Base-by-base conservation (phyloP, 92 coral and sea anemone species). In the Montipora capitata region DNA sequence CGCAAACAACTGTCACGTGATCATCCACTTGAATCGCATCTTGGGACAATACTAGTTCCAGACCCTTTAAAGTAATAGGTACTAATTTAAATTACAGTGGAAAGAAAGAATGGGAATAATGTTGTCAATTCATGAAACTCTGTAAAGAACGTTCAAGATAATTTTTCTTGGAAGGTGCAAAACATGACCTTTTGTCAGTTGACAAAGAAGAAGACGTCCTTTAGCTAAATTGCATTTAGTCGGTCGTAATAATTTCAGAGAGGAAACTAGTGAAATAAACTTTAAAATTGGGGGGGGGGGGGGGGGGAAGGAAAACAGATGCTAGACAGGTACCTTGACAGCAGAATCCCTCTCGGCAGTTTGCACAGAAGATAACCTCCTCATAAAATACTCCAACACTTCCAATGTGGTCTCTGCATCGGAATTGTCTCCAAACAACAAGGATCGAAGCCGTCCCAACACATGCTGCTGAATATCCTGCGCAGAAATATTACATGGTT, bases 391-490 rank as follows among this genome's bases (percentile, higher is more conserved):
- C 62, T 98, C 99, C 74, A 98, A 72, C 18, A 96, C 97, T 76
- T 96, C 99, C 12, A 91, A 93, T 57, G 98, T 98, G 3, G 99
- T 94, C 72, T 94, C 98, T 40, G 94, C 91, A 57, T 93, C 92
- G 42, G 98, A 98, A 9, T 88, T 88, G 4, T 83, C 82, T 17
- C 98, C 99, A 77, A 89, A 94, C 76, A 98, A 72, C 82, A 96
- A 84, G 10, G 91, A 79, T 18, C 96, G 95, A 7, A 98, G 96
- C 27, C 99, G 95, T 35, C 86, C 85, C 67, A 98, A 87, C 66
- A 98, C 99, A 74, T 98, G 98, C 9, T 77, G 88, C 82, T 96
- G 95, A 70, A 95, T 96, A 80, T 94, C 98, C 99, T 98, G 77
- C 4, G 78, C 14, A 45, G n/a, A 43, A 48, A 68, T 13, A 48